Conservation (phyloP, 2,888 invertebrate genomes). For the Acleris sparsana region DNA sequence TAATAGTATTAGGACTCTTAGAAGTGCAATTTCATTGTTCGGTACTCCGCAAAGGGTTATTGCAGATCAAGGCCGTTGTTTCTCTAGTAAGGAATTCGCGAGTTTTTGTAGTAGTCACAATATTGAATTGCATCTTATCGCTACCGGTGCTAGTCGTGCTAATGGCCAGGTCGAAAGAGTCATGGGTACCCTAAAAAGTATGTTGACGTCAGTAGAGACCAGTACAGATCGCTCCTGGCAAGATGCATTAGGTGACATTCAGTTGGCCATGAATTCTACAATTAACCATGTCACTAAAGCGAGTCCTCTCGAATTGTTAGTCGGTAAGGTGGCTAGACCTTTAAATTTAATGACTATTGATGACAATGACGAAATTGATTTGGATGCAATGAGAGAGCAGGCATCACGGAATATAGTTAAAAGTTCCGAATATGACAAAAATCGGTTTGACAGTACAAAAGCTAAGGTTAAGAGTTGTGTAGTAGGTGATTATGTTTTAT, state of each 20-base stretch:
- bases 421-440: constrained; percentile 35
- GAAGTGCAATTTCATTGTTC: too few species aligned
- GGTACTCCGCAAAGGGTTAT: too few species aligned
- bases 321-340: too few species aligned
- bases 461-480: constrained; percentile 30
- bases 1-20: too few species aligned
- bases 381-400: constrained; percentile 21
- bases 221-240: too few species aligned
- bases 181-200: constrained; percentile 38
- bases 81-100: constrained; percentile 35
- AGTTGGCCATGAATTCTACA: too few species aligned
- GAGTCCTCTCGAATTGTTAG: too few species aligned
- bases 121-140: constrained; percentile 40
- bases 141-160: constrained; percentile 21
- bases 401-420: constrained; percentile 28
- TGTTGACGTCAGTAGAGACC: constrained; percentile 27
- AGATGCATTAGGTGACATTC: too few species aligned
- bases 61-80: constrained; percentile 40
- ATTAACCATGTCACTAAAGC: too few species aligned
- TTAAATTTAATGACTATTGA: background rate
- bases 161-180: background rate
- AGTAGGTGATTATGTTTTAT: background rate
- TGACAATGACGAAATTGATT: constrained; percentile 10
- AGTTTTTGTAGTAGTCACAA: constrained; percentile 30
- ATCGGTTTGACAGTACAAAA: constrained; percentile 37